Base-by-base conservation (phyloP, 2,113 vertebrate species). In the Struthio camelus region DNA sequence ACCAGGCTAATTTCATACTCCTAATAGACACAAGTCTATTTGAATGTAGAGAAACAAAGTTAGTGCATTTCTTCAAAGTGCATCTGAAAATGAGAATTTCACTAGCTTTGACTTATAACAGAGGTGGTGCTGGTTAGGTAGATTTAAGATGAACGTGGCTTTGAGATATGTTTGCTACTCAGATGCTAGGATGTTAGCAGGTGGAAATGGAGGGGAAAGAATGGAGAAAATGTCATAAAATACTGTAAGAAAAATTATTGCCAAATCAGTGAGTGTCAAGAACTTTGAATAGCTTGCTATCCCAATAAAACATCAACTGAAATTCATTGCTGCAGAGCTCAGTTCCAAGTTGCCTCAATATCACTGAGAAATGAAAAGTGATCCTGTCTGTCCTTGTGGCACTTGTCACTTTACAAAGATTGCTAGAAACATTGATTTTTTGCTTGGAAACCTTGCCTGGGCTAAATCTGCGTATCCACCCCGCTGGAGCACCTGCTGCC, bases 251-350 rank as follows among this genome's bases (percentile, higher is more conserved):
- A 75, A 93, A 93, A 90, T 38, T 83, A 83, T 69, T 80, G 85
- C 71, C 93, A 73, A 85, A 87, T 80, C 85, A 3, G 1, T 80
- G 93, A 83, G 79, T 93, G 85, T 94, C 91, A 85, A 97, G 94
- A 85, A 71, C 75, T 85, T 97, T 94, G 79, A 94, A 93, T 89
- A 91, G 71, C 81, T 93, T 93, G 58, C 71, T 83, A 50, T 85
- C 85, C 75, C 71, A 73, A 30, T 93, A 86, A 81, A 80, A n/a
- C 54, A 90, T 65, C 78, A 62, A 53, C 34, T 77, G 73, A 83
- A 92, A 70, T 85, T 58, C 40, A 9, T 53, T 82, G 25, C 80
- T 92, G 78, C 53, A 73, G 84, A 96, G 81, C 83, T 89, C n/a
- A 27, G 2, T n/a, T 94, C 46, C 59, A 80, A 59, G 27, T 53